Percentiles rank a stretch among this genome's conserved stretches.
phyloP scores from a whole-genome alignment of 2,797 vertebrate species.

The Crocidura indochinensis region DNA sequence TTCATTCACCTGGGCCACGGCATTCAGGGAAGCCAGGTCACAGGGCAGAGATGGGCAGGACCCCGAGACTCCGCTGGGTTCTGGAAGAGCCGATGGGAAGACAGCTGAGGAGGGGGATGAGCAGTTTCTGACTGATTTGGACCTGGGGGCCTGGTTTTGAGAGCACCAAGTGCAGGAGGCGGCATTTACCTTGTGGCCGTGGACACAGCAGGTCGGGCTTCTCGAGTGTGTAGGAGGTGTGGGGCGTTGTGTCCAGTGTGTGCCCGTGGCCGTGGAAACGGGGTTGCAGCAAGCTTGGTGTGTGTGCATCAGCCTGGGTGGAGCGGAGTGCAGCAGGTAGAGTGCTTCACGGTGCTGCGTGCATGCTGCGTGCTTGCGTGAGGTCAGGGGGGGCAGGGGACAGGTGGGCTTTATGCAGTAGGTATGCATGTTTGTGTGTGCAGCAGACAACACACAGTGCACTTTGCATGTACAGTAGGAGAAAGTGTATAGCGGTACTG shows the following conservation, averaged over 20 bases:
- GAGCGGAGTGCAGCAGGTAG: neutral
- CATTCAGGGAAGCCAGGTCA: conserved; percentile 7
- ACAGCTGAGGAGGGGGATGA: neutral
- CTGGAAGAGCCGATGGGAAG: conserved; percentile 3
- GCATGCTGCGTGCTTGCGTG: neutral
- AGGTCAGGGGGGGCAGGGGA: neutral
- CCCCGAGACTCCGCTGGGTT: conserved; percentile 19
- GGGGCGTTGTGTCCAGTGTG: neutral
- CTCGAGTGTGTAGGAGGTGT: no score
- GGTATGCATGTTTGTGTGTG: neutral
- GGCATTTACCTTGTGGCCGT: neutral
- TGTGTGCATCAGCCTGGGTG: neutral
- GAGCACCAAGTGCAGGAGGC: neutral
- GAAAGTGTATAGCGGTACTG: neutral
- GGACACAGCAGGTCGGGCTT: neutral
- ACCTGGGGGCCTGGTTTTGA: neutral
- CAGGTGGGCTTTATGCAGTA: neutral
- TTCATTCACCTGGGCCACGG: neutral
- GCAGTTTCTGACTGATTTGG: neutral
- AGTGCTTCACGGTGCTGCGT: neutral
- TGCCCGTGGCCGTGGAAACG: neutral
- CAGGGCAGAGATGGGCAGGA: neutral
- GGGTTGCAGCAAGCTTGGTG: neutral
- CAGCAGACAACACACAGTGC: neutral
- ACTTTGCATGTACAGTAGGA: no score